These are phyloP conservation scores for Henricia sp. DNA, from an alignment of 53 echinoderm and acorn worm genomes.

Conservation along the genomic window DNA sequence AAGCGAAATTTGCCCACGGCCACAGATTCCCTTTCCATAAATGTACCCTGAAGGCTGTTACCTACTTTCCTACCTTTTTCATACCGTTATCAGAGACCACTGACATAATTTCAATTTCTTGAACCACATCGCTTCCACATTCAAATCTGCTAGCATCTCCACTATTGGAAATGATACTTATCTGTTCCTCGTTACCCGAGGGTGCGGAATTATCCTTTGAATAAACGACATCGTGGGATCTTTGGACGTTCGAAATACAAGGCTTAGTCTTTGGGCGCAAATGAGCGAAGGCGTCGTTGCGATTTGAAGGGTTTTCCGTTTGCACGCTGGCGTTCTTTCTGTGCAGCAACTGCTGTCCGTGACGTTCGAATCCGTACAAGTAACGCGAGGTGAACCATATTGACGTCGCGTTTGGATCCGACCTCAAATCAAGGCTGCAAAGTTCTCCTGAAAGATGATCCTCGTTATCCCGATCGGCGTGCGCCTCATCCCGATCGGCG, in stretches of 20 bases:
- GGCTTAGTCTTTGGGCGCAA: background rate
- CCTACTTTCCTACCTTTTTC: no score
- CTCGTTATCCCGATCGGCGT: background rate
- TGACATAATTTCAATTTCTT: no score
- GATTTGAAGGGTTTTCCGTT: background rate
- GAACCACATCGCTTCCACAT: no score
- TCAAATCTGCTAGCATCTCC: background rate
- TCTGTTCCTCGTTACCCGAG: no score
- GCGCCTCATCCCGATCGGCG: background rate
- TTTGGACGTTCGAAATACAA: background rate
- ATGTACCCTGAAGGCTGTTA: no score
- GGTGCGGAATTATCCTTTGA: no score
- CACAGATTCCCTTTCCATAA: no score
- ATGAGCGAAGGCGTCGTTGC: background rate
- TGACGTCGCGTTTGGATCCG: background rate
- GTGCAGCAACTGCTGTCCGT: conserved; percentile 1
- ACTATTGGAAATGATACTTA: no score
- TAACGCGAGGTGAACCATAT: conserved; percentile 31
- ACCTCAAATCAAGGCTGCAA: background rate
- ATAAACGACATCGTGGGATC: no score
- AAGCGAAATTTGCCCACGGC: no score
- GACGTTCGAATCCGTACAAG: background rate
- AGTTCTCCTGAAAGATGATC: background rate
- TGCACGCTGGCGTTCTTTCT: conserved; percentile 30
- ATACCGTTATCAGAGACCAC: no score